phyloP scores from a whole-genome alignment of 2,888 invertebrate genomes.

The Zaprionus obscuricornis region DNA sequence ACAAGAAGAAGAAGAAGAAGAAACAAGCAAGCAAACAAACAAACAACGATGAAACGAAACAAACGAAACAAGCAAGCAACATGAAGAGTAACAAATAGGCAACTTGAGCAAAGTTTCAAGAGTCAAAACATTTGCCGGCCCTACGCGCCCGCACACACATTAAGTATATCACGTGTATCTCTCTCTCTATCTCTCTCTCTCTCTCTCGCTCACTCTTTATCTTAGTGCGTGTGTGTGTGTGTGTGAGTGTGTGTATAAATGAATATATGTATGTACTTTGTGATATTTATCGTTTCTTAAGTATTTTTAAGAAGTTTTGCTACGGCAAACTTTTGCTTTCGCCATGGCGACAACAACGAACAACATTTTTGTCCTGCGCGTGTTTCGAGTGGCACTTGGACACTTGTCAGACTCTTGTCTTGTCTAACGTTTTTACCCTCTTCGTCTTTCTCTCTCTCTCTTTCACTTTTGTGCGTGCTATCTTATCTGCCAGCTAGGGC shows the following conservation, averaged over 20 bases:
- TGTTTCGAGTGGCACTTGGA: conserved; percentile 55
- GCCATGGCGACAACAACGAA: conserved; percentile 41
- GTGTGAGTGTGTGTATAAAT: conserved; percentile 4
- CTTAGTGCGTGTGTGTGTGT: conserved; percentile 5
- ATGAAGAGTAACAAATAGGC: conserved; percentile 59
- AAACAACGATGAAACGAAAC: no score
- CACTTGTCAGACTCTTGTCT: conserved; percentile 45
- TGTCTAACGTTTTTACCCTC: no score
- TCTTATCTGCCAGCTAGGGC: conserved; percentile 10
- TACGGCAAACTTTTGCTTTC: conserved; percentile 62
- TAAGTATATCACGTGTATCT: conserved; percentile 27
- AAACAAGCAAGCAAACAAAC: no score
- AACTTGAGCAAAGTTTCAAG: conserved; percentile 69
- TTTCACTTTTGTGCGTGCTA: not conserved
- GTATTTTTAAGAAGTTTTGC: conserved; percentile 74
- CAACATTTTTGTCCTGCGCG: conserved; percentile 64
- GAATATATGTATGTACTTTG: conserved; percentile 49
- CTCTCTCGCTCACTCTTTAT: no score
- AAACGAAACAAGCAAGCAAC: conserved; percentile 26
- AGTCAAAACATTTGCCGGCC: conserved; percentile 52
- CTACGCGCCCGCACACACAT: not conserved
- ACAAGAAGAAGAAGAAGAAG: no score
- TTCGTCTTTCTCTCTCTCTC: not conserved
- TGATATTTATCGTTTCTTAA: conserved; percentile 75
- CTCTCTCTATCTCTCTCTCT: no score